Base-by-base conservation (phyloP, 2,113 vertebrate species). In the Lonchura striata region DNA sequence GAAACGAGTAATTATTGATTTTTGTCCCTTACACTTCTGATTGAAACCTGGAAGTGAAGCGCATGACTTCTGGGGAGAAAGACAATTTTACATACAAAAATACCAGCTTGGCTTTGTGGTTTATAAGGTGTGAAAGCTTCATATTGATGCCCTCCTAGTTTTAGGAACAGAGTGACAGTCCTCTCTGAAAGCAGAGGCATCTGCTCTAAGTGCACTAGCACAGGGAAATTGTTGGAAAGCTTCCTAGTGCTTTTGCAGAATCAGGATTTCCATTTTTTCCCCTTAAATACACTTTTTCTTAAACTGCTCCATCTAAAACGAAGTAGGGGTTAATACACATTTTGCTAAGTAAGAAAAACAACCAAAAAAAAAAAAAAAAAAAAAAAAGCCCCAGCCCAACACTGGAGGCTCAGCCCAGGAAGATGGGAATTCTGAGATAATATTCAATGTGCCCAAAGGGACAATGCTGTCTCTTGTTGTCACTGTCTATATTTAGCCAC, bases 391-490 rank as follows among this genome's bases (percentile, higher is more conserved):
- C 18, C 33, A 61, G 44, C 23, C 39, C 33, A 76, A 60, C 16
- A 37, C 3, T 82, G 41, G 13, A 92, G 76, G 76, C 85, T 92
- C 92, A 81, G 76, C 82, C 72, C 94, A 96, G 96, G 92, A 96
- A 96, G 95, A 93, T 96, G 93, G 94, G 95, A 91, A 88, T 92
- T 86, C 44, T 53, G 93, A 94, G 93, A 95, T 97, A 96, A 92
- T 96, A 88, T 57, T 90, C 90, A 83, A 0, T 56, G 86, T 96
- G 69, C 88, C 82, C 80, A 53, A 66, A 84, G 80, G 92, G 94
- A 96, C 94, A 96, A 88, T 94, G 85, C 92, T 86, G 72, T 94
- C 94, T 95, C 90, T 94, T 96, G 94, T 94, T 96, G 95, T 94
- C 61, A 81, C 85, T 47, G 60, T 72, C 94, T 96, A 96, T 96